A percentile compares a stretch with the other conserved stretches of the same genome.
Conservation (phyloP, 2,888 invertebrate genomes). For the Tipula vernalis region DNA sequence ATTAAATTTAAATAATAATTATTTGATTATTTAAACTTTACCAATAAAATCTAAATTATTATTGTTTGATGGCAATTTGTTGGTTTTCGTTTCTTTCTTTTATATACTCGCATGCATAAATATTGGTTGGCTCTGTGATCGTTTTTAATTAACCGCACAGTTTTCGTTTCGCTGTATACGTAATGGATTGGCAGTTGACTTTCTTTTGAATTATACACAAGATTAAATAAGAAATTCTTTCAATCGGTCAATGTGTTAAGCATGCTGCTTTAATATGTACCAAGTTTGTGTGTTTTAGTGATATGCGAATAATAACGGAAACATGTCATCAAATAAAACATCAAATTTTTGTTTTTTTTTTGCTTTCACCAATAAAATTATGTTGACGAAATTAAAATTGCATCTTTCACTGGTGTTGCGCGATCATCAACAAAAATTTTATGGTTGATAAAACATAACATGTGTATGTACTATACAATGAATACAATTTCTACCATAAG, state of each 20-base stretch:
- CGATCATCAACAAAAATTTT: background rate
- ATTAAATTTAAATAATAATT: too few species aligned
- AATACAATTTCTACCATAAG: background rate
- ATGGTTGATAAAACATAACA: background rate
- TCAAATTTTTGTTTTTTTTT: background rate
- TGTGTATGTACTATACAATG: background rate
- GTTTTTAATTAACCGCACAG: background rate
- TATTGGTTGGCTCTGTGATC: too few species aligned
- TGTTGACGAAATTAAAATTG: background rate
- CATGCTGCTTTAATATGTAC: background rate
- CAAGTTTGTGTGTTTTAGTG: too few species aligned
- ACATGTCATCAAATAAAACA: background rate
- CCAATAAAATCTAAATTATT: too few species aligned
- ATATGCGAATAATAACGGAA: background rate
- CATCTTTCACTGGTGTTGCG: background rate
- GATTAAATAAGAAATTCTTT: background rate
- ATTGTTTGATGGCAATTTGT: background rate
- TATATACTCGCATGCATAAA: too few species aligned
- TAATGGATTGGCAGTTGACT: background rate
- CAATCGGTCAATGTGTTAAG: background rate
- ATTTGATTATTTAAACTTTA: too few species aligned
- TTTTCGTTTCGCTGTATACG: background rate
- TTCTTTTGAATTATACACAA: background rate
- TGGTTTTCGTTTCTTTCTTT: background rate
- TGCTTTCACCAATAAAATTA: background rate